Percentiles rank a stretch among this genome's conserved stretches.
Evolutionary conservation across 2,113 vertebrate genomes (phyloP).

Genomic region (Amblyopsis rosae): DNA sequence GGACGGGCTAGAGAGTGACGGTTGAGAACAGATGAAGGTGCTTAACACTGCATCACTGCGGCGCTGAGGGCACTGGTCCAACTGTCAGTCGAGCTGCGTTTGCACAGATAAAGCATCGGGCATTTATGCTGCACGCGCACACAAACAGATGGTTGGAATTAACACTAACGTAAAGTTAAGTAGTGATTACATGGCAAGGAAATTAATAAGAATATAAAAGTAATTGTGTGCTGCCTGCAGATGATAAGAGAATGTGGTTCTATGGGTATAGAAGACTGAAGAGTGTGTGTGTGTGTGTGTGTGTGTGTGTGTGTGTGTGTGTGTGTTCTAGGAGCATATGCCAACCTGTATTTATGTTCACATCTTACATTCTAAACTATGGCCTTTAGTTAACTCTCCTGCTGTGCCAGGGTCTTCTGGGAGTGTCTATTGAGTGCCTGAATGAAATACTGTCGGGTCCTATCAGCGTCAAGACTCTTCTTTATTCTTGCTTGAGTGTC

Average conservation of each 20-base stretch:
- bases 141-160: too few relatives aligned
- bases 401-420: constrained; percentile 4
- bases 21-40: neutral
- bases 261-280: neutral
- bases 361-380: constrained; percentile 10
- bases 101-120: neutral
- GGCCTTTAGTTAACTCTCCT: neutral
- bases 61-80: neutral
- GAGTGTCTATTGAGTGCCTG: neutral
- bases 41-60: neutral
- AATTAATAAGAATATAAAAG: neutral
- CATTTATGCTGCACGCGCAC: neutral
- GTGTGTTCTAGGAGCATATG: neutral
- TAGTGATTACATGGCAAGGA: neutral
- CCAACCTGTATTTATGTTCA: neutral
- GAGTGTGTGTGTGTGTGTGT: constrained; percentile 3
- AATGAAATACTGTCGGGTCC: neutral
- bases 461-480: constrained; percentile 4
- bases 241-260: neutral
- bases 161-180: neutral
- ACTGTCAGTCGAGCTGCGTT: neutral
- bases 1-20: neutral
- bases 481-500: neutral
- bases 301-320: neutral
- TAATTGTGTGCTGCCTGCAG: neutral